Evolutionary conservation across 2,888 invertebrate genomes (phyloP), one percentile per base, ranked within the genome.

Genomic region (Troides helena): DNA sequence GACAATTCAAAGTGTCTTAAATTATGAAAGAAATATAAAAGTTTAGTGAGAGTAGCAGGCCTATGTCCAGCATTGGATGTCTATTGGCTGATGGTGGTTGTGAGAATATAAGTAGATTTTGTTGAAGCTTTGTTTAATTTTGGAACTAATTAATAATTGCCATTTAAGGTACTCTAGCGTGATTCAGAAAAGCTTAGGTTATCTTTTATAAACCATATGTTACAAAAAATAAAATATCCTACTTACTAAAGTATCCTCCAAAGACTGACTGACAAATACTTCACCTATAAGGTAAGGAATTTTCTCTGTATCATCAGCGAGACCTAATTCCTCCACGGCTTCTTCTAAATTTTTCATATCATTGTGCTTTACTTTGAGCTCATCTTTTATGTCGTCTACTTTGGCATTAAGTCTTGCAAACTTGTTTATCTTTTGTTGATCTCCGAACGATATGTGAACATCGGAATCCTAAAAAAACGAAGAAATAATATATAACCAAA

Each of bases 371-470:
- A 94, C 89, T 90, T 96, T 96, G 53, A 98, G 90, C 86, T 98
- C 98, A 76, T 97, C 96, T 85, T 97, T 98, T 18, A 96, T 93
- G 83, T 99, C 98, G 79, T 98, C 97, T 80, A 98, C 94, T 87
- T 96, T 96, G 0, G 98, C 98, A 93, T 99, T 99, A 74, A 97
- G 94, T 72, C 98, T 94, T 1, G 99, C 99, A 90, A 99, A 99
- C 85, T 96, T 96, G 88, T 99, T 99, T 74, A 99, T 99, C 92
- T 98, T 98, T 83, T 98, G 97, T 89, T 99, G 99, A 92, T 99
- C 99, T 86, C 98, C 99, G 82, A 95, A 97, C 0, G 98, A 97
- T 78, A 99, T 98, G 85, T 98, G 97, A 71, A 98, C 97, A 93
- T 98, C 98, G 64, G 96, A 95, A 81, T 98, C 97, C 95, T 81